Conservation (phyloP, 2,888 invertebrate genomes). For the Sycophila texana region DNA sequence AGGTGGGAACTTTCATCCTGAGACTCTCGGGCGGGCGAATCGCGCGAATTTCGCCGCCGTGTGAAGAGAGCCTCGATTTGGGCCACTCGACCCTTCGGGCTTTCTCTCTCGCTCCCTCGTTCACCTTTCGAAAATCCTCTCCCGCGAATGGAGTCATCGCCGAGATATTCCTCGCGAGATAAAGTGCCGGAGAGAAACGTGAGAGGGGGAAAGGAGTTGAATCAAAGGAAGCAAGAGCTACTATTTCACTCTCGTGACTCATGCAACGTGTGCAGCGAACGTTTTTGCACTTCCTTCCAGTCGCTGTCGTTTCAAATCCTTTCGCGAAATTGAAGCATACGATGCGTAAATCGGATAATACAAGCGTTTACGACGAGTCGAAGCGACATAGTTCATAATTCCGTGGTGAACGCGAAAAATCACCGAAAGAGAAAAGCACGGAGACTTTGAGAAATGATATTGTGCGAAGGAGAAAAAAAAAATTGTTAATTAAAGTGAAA, state of each 20-base stretch:
- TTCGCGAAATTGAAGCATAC: too few relatives aligned
- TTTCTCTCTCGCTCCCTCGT: constrained; percentile 21
- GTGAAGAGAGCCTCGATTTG: constrained; percentile 50
- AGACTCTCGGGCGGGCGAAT: not conserved
- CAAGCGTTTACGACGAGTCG: too few relatives aligned
- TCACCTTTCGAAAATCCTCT: constrained; percentile 7
- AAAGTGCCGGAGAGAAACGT: constrained; percentile 3
- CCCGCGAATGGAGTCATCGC: constrained; percentile 39
- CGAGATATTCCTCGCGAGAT: constrained; percentile 23
- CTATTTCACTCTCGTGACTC: not conserved
- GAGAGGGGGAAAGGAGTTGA: not conserved
- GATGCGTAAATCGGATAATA: too few relatives aligned
- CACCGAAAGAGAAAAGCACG: too few relatives aligned
- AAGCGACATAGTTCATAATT: too few relatives aligned
- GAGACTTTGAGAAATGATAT: too few relatives aligned
- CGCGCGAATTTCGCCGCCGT: constrained; percentile 41
- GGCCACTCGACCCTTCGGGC: constrained; percentile 29
- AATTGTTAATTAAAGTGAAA: too few relatives aligned
- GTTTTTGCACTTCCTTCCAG: not conserved
- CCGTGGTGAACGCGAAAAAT: too few relatives aligned
- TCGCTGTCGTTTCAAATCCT: too few relatives aligned
- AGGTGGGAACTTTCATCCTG: constrained; percentile 27
- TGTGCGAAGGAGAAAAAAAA: too few relatives aligned
- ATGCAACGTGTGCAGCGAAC: not conserved
- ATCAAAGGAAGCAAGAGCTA: not conserved